Conservation (phyloP, 2,888 invertebrate genomes). For the Noctua comes region DNA sequence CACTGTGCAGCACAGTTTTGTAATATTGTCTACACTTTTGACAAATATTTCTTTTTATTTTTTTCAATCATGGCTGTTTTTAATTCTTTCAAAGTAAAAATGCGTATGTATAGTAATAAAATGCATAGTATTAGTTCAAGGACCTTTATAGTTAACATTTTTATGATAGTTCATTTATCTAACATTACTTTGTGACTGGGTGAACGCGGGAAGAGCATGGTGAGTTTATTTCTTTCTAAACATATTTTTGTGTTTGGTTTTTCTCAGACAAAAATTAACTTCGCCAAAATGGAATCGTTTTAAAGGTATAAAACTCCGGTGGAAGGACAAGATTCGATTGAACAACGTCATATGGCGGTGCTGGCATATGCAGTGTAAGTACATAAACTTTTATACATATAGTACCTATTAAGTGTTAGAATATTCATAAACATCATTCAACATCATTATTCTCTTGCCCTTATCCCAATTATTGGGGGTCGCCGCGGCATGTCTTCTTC, state of each 20-base stretch:
- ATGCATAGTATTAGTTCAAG: conserved; percentile 71
- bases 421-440: not conserved
- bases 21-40: conserved; percentile 76
- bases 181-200: conserved; percentile 82
- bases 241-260: conserved; percentile 68
- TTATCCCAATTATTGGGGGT: no score
- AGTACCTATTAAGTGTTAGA: not conserved
- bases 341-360: conserved; percentile 99
- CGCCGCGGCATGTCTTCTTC: no score
- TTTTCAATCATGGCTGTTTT: conserved; percentile 81
- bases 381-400: conserved; percentile 60
- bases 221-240: conserved; percentile 72
- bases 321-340: conserved; percentile 99
- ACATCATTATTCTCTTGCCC: no score
- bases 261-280: conserved; percentile 98
- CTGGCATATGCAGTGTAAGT: conserved; percentile 99
- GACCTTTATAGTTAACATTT: conserved; percentile 81
- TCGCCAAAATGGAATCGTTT: conserved; percentile 99
- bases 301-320: conserved; percentile 98
- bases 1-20: conserved; percentile 81
- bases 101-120: conserved; percentile 70
- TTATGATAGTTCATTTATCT: conserved; percentile 75
- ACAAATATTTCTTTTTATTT: conserved; percentile 68
- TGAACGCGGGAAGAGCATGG: conserved; percentile 76
- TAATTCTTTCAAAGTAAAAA: conserved; percentile 81